Percentiles rank a stretch among this genome's conserved stretches.
These are phyloP conservation scores for Casuarius casuarius DNA, from an alignment of 2,113 vertebrate species.

Conservation along the genomic window DNA sequence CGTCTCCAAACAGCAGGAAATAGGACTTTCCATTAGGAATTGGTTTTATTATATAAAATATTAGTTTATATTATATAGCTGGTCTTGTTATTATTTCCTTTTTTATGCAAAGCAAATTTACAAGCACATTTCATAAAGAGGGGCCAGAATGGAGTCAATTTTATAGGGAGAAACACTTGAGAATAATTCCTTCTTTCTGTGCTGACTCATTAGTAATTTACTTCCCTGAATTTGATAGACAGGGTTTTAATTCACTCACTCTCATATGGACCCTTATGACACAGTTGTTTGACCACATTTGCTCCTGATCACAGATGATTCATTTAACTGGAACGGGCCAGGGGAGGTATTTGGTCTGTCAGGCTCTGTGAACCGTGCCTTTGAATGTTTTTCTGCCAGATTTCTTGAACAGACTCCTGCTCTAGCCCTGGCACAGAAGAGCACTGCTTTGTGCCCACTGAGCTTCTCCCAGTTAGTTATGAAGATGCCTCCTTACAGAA, in stretches of 20 bases:
- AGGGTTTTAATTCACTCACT: neutral
- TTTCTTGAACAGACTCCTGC: neutral
- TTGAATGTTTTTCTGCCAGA: neutral
- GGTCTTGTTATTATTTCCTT: neutral
- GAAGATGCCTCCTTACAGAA: neutral
- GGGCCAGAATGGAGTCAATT: neutral
- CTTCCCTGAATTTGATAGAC: neutral
- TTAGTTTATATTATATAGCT: neutral
- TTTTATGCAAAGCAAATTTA: neutral
- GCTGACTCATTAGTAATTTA: neutral
- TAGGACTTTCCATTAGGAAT: neutral
- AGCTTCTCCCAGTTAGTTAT: neutral
- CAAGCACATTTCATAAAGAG: neutral
- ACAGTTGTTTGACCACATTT: neutral
- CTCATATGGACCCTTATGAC: neutral
- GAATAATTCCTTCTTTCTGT: neutral
- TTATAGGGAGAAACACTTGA: neutral
- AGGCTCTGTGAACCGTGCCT: no score
- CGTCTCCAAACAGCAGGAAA: neutral
- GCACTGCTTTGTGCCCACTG: neutral
- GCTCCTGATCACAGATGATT: neutral
- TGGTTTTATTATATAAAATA: neutral
- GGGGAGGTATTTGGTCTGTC: neutral
- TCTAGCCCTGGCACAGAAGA: neutral
- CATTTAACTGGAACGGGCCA: neutral